Evolutionary conservation across 2,888 invertebrate genomes (phyloP), one percentile per base, ranked within the genome.

Genomic region (Cheiracanthium punctorium): DNA sequence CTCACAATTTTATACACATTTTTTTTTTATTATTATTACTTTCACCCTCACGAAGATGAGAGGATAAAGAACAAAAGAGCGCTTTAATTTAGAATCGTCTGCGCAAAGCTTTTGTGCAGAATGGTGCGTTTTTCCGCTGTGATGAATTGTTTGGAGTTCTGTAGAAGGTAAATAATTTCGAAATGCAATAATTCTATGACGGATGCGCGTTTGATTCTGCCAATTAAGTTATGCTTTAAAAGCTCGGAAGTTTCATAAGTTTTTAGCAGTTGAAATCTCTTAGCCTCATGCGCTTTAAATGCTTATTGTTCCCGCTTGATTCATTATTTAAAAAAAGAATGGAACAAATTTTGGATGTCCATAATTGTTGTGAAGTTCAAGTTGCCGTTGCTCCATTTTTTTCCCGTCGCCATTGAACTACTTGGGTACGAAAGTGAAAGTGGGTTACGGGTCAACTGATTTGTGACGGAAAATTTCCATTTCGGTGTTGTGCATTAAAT

Each of bases 391-490:
- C 70, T 73, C 24, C 14, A 48, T 48, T 10, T 48, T 48, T 37
- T 24, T 12, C 30, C 24, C 32, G n/a, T 24, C 69, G 79, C 71
- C 84, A 84, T 85, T 85, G 84, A 85, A 85, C 84, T 74, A 85
- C 33, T 64, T 79, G 33, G 24, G n/a, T 37, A 20, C 7, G 17
- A 32, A 29, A 67, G 67, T 32, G 32, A 37, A 69, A 69, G 32
- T 69, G 20, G 69, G 69, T 69, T 37, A 69, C n/a, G 20, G 58
- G 58, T 58, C 58, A n/a, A 24, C 24, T 24, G 24, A 24, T 17
- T n/a, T 58, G 24, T 24, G 5, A 24, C 10, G 37, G 20, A 24
- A 5, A 24, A 24, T 24, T 58, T 58, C 48, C 8, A 5, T 48
- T 48, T 48, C 12, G 37, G 48, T 5, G 48, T 17, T 17, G 17